Percentiles rank a stretch among this genome's conserved stretches.
Evolutionary conservation across 2,113 vertebrate genomes (phyloP).

Genomic region (Catharus bicknelli): DNA sequence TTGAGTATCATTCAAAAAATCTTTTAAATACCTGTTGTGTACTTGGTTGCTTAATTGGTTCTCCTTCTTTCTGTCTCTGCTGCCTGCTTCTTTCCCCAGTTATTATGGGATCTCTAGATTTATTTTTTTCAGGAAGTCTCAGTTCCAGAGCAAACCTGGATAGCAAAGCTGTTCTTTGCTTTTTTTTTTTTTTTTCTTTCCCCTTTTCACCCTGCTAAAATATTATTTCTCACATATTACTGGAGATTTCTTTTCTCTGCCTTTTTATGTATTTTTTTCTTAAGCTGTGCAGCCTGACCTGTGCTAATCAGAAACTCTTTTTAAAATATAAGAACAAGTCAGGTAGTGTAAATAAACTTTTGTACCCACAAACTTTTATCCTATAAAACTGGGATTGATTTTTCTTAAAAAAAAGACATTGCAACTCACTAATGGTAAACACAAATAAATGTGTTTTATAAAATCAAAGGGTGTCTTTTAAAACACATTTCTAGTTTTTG

Average conservation of each 20-base stretch:
- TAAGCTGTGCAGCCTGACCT: conserved; percentile 8
- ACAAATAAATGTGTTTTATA: conserved; percentile 31
- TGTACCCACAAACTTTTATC: conserved; percentile 53
- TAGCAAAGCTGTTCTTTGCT: neutral
- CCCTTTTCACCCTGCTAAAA: rapidly evolving
- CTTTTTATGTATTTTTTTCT: neutral
- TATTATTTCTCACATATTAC: neutral
- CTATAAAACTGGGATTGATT: conserved; percentile 9
- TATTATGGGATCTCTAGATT: conserved; percentile 1
- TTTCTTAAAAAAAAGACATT: neutral
- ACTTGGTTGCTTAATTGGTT: conserved; percentile 24
- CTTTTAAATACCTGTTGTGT: conserved; percentile 63
- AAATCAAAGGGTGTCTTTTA: neutral
- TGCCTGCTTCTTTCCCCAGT: conserved; percentile 15
- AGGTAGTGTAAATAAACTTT: conserved; percentile 51
- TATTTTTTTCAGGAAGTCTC: neutral
- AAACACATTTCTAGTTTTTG: conserved; percentile 61
- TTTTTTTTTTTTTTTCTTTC: neutral
- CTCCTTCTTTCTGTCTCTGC: neutral
- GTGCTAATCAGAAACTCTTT: conserved; percentile 43
- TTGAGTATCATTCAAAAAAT: conserved; percentile 8
- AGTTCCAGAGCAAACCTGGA: neutral
- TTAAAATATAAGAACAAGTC: neutral
- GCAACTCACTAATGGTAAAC: conserved; percentile 22
- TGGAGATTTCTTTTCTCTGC: neutral